Percentiles rank a stretch among this genome's conserved stretches.
Evolutionary conservation across 1,140 invertebrate genomes (phyloP).

Genomic region (Aphelenchoides besseyi): DNA sequence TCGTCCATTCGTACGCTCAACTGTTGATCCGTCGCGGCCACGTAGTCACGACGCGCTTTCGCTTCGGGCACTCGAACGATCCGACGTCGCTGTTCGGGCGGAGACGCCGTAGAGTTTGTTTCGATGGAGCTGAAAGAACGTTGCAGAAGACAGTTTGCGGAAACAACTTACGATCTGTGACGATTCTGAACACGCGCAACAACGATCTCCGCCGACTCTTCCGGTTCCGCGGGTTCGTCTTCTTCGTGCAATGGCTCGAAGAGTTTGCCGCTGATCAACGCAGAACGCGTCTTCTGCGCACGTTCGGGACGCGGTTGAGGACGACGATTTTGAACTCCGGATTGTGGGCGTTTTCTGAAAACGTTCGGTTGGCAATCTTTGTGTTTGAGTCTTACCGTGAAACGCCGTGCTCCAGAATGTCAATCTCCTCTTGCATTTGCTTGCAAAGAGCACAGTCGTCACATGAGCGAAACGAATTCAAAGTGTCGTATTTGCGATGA

Average conservation of each 20-base stretch:
- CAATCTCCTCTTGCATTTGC: constrained; percentile 36
- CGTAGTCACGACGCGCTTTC: not conserved
- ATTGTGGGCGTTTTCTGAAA: constrained; percentile 2
- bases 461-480: constrained; percentile 29
- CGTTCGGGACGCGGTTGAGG: no score
- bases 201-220: not conserved
- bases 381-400: not conserved
- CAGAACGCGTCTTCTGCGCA: not conserved
- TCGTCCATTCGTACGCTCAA: constrained; percentile 7
- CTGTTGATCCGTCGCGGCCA: not conserved
- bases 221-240: not conserved
- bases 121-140: not conserved
- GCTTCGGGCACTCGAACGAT: constrained; percentile 3
- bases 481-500: constrained; percentile 31
- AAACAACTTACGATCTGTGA: not conserved
- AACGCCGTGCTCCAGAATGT: constrained; percentile 13
- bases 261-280: constrained; percentile 3
- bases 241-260: constrained; percentile 9
- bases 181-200: not conserved
- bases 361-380: not conserved
- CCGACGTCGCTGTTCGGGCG: not conserved
- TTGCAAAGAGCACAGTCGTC: constrained; percentile 32
- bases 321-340: no score
- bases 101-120: not conserved
- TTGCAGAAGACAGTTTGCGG: no score